Percentiles rank a stretch among this genome's conserved stretches.
Evolutionary conservation across 2,797 vertebrate species (phyloP).

Genomic region (Melanogrammus aeglefinus): DNA sequence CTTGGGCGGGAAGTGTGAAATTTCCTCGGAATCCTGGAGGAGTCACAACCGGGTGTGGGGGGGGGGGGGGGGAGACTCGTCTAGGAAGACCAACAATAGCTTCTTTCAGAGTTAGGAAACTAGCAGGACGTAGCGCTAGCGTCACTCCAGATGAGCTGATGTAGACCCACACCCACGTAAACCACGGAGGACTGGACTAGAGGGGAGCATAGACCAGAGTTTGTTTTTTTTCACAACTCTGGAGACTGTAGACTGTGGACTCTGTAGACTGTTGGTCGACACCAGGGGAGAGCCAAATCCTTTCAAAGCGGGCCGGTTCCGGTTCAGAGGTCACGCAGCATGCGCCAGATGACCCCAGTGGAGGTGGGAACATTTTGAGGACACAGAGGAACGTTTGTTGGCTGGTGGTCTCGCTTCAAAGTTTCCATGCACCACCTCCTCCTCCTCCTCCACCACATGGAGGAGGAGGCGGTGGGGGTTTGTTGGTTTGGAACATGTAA

Average conservation of each 20-base stretch:
- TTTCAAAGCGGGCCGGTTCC: not conserved
- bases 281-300: not conserved
- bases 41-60: conserved; percentile 27
- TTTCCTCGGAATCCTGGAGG: conserved; percentile 24
- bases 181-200: not conserved
- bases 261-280: not conserved
- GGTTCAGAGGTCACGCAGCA: not conserved
- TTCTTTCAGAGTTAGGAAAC: conserved; percentile 39
- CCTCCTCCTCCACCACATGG: not conserved
- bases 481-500: conserved; percentile 1
- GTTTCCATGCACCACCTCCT: not conserved
- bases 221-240: too few species aligned
- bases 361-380: not conserved
- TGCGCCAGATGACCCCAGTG: not conserved
- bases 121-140: conserved; percentile 1
- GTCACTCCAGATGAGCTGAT: conserved; percentile 23
- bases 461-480: not conserved
- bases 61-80: conserved; percentile 10
- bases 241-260: too few species aligned
- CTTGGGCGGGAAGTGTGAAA: conserved; percentile 28
- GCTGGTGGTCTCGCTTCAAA: conserved; percentile 1
- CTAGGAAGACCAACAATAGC: conserved; percentile 44
- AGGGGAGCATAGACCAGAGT: not conserved
- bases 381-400: conserved; percentile 3
- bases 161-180: conserved; percentile 15